Evolutionary conservation across 2,888 invertebrate genomes (phyloP), one percentile per base, ranked within the genome.

Genomic region (Cylloceria caligata): DNA sequence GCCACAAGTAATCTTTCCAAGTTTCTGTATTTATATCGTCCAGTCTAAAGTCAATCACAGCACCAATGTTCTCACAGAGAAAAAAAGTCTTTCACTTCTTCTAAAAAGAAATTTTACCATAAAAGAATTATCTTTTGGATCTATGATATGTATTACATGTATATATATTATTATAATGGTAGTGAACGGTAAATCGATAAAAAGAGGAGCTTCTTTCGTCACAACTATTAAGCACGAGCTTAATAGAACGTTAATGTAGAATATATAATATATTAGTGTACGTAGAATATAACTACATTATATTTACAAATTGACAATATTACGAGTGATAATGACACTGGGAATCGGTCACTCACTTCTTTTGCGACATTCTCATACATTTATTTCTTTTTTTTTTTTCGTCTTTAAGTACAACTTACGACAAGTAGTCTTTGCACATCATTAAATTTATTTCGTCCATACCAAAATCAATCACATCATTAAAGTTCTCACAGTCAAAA

Each of bases 171-270:
- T n/a, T n/a, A 79, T 60, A 36, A 57, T 47, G 21, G n/a, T 47
- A 45, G 62, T 39, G 42, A 47, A 30, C 27, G 9, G 9, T 19
- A 62, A 67, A 34, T 19, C 71, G 52, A 30, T 60, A 79, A 82
- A 79, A 74, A 75, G 19, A 65, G 45, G 62, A 72, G 72, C 79
- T 67, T 42, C 45, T 67, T 76, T 76, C 75, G 45, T 67, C 60
- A 64, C 27, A 67, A 75, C 75, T 65, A 67, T 52, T 60, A 71
- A 47, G 24, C 34, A 47, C 36, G 64, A 27, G 42, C 39, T 42
- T 71, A 6, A 45, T 19, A 34, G 42, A 34, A 71, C 45, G 19
- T 34, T 21, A 9, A n/a, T 21, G 42, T 79, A 27, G 71, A 13
- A 24, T 77, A 42, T 16, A 21, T 42, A 36, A 19, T n/a, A n/a